Conservation (phyloP, 1,140 invertebrate genomes). For the Sinella curviseta region DNA sequence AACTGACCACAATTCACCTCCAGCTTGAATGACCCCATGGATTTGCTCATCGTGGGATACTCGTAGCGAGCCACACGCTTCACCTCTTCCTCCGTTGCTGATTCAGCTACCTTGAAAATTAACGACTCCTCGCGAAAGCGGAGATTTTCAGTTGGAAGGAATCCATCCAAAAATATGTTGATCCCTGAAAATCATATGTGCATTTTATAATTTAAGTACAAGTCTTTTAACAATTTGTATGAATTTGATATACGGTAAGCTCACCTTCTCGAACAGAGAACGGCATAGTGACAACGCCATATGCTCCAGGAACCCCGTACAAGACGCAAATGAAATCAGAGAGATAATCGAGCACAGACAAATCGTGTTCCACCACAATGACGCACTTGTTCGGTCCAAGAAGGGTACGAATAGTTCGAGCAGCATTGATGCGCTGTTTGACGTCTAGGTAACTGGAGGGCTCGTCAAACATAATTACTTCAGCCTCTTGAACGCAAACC, state of each 20-base stretch:
- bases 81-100: constrained; percentile 93
- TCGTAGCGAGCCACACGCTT: constrained; percentile 95
- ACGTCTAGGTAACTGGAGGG: constrained; percentile 99
- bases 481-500: constrained; percentile 97
- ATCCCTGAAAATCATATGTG: constrained; percentile 71
- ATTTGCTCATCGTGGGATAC: constrained; percentile 78
- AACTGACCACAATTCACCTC: constrained; percentile 87
- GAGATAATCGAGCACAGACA: constrained; percentile 97
- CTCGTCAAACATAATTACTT: constrained; percentile 99
- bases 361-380: constrained; percentile 98
- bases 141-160: constrained; percentile 98
- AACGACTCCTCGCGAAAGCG: constrained; percentile 95
- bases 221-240: constrained; percentile 9
- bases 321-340: constrained; percentile 99
- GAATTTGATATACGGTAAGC: constrained; percentile 38
- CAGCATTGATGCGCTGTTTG: constrained; percentile 96
- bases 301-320: constrained; percentile 97
- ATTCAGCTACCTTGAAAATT: constrained; percentile 97
- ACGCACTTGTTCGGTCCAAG: constrained; percentile 90
- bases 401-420: constrained; percentile 88
- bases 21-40: constrained; percentile 80
- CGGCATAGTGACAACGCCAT: constrained; percentile 99
- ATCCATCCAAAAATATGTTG: constrained; percentile 99
- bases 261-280: constrained; percentile 96
- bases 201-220: no score